Conservation (phyloP, 2,797 vertebrate genomes). For the Sandelia bainsii region DNA sequence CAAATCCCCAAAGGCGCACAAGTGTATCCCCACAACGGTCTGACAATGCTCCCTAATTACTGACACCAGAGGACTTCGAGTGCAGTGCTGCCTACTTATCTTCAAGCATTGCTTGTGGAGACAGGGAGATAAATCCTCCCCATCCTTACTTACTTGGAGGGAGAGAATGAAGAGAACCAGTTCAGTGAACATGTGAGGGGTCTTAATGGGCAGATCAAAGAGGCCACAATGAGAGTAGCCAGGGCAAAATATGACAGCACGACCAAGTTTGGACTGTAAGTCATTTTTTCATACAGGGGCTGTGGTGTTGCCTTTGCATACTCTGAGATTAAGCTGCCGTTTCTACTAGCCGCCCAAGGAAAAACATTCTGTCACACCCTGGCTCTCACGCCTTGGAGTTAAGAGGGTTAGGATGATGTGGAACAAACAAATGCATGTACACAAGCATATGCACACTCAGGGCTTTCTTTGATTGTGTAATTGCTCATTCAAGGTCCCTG, state of each 20-base stretch:
- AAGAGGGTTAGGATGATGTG: constrained; percentile 60
- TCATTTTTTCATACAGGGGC: constrained; percentile 46
- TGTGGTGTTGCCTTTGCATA: constrained; percentile 55
- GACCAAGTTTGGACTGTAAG: constrained; percentile 49
- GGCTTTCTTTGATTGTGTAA: constrained; percentile 39
- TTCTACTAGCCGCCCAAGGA: constrained; percentile 65
- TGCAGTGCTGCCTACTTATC: constrained; percentile 64
- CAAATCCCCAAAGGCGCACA: constrained; percentile 74
- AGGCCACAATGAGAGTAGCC: constrained; percentile 41
- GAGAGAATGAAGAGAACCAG: constrained; percentile 26
- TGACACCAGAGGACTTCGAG: constrained; percentile 74
- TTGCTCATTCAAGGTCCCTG: constrained; percentile 31
- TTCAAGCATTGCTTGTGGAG: constrained; percentile 56
- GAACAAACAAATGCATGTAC: constrained; percentile 50
- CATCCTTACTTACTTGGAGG: constrained; percentile 26
- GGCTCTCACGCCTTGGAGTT: constrained; percentile 55
- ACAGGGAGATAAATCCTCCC: constrained; percentile 68
- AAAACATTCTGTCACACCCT: constrained; percentile 66
- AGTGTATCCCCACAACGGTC: constrained; percentile 71
- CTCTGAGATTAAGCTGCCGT: constrained; percentile 63
- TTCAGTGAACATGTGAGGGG: constrained; percentile 20
- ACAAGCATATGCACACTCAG: constrained; percentile 12
- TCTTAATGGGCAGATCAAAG: constrained; percentile 68
- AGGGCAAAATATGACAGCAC: constrained; percentile 36
- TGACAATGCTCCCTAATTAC: constrained; percentile 79